Conservation (phyloP, 2,113 vertebrate genomes). For the Poecile atricapillus region DNA sequence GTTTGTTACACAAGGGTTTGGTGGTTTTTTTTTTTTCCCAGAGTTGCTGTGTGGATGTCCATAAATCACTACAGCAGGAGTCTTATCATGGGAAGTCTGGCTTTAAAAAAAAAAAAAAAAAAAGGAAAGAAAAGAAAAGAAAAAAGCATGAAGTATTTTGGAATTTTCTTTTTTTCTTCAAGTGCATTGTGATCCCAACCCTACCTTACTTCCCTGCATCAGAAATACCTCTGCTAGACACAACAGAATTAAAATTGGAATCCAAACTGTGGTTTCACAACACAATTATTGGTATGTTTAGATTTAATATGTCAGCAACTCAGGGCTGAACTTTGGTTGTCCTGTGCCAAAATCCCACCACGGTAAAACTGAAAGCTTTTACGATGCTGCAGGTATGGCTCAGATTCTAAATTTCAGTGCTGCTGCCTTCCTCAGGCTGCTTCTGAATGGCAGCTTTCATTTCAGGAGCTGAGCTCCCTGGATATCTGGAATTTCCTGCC, state of each 20-base stretch:
- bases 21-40: background rate
- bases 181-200: background rate
- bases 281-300: background rate
- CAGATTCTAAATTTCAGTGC: background rate
- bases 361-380: background rate
- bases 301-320: background rate
- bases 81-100: background rate
- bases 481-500: background rate
- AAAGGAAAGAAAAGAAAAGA: background rate
- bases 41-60: background rate
- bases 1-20: background rate
- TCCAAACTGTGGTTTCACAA: background rate
- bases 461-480: background rate
- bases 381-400: background rate
- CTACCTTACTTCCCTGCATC: background rate
- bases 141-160: rapidly evolving
- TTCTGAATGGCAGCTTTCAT: background rate
- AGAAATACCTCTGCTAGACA: background rate
- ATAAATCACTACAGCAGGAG: background rate
- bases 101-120: background rate
- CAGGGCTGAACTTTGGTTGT: background rate
- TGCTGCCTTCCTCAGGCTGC: background rate
- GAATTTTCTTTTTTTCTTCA: background rate
- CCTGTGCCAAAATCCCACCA: background rate
- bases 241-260: background rate